Base-by-base conservation (phyloP, 2,113 vertebrate species). In the Gallinago media region DNA sequence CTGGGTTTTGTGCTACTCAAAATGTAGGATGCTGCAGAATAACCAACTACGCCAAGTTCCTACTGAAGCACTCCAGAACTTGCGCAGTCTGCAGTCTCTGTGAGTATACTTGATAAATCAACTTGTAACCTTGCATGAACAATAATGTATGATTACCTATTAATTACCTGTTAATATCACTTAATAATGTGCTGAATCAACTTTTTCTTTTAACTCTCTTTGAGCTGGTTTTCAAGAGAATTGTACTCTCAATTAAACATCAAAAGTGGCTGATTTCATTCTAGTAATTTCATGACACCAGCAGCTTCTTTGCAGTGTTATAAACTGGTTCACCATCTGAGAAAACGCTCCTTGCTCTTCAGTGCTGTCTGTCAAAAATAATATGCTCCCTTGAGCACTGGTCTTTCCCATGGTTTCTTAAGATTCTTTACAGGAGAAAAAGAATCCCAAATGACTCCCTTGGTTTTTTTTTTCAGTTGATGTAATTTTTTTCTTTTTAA, bases 11-110 rank as follows among this genome's bases (percentile, higher is more conserved):
- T 98, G 91, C 89, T 63, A 1, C 20, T 85, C 55, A 27, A 65
- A 80, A 89, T 61, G 32, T 63, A 99, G 99, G 77, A 99, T 99
- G 99, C 98, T 99, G 65, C 99, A 99, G 97, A 99, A 99, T 94
- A 99, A 99, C 97, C 98, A 98, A 66, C 98, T 99, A 74, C 98
- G 87, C 23, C 98, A 99, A 73, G 99, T 99, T 46, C 99, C 99
- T 29, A 96, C 93, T 0, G 99, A 99, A 95, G 99, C 99, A 3
- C 98, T 99, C 11, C 99, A 98, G 96, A 98, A 98, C 94, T 95
- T 99, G 81, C 98, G 94, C 94, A 99, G 98, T 93, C 98, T 99
- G 66, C 99, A 99, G 89, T 99, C 99, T 12, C 97, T 99, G 99
- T 99, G 97, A 99, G 99, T 99, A 97, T 27, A 44, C 23, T 42